Conservation (phyloP, 2,888 invertebrate genomes). For the Polia nebulosa region DNA sequence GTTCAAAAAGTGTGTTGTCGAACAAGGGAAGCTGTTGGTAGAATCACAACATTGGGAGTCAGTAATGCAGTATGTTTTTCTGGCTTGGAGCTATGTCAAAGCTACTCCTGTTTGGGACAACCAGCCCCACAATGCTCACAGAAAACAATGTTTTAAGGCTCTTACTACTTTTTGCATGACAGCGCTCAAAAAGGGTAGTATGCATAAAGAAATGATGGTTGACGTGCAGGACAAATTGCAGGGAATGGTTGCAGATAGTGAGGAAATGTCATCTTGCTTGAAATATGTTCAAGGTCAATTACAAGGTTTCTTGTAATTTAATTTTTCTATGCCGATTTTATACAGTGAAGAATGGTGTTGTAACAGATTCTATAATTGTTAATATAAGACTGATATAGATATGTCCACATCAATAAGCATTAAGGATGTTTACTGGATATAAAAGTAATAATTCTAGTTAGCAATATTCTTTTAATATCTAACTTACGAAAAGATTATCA, state of each 20-base stretch:
- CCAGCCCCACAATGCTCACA: conserved; percentile 92
- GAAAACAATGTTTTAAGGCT: conserved; percentile 93
- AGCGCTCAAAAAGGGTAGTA: no score
- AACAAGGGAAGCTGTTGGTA: conserved; percentile 93
- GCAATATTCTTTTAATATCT: no score
- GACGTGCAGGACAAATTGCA: no score
- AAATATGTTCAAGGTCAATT: no score
- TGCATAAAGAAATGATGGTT: no score
- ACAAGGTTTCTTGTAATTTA: conserved; percentile 57
- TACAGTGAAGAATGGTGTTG: conserved; percentile 24
- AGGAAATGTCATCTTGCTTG: no score
- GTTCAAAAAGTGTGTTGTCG: conserved; percentile 92
- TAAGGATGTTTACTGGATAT: no score
- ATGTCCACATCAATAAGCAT: no score
- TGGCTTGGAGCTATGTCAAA: conserved; percentile 94
- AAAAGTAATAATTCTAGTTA: no score
- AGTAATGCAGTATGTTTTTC: conserved; percentile 93
- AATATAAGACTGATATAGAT: no score
- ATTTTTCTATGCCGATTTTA: conserved; percentile 2
- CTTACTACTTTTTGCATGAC: conserved; percentile 92
- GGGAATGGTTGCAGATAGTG: no score
- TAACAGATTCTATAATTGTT: conserved; percentile 65
- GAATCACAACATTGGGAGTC: conserved; percentile 95
- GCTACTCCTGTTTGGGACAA: conserved; percentile 95
- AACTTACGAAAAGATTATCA: no score